Conservation (phyloP, 1,140 invertebrate species). For the Bicyclus anynana region DNA sequence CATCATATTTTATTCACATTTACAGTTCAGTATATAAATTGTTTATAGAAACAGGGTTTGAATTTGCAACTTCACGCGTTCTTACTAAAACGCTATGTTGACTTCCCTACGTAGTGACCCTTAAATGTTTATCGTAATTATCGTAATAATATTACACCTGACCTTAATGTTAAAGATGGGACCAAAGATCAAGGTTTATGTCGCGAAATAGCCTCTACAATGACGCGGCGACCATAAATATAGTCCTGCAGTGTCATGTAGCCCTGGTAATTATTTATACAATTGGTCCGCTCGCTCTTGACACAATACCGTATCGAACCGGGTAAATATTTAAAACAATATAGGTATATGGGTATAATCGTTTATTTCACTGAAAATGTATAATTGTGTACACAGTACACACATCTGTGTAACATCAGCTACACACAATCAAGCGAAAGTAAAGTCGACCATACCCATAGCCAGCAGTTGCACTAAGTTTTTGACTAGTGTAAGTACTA, state of each 20-base stretch:
- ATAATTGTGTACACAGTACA: background rate
- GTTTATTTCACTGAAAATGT: background rate
- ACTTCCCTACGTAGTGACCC: no score
- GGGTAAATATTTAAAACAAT: conserved; percentile 10
- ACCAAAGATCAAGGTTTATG: background rate
- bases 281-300: conserved; percentile 24
- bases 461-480: no score
- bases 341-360: background rate
- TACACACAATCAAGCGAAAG: no score
- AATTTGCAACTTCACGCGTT: no score
- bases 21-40: no score
- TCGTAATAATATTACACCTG: background rate
- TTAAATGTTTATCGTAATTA: background rate
- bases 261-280: conserved; percentile 13
- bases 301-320: conserved; percentile 14
- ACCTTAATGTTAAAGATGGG: background rate
- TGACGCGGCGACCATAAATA: background rate
- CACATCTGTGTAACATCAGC: no score
- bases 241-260: background rate
- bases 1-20: no score
- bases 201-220: background rate
- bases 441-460: no score
- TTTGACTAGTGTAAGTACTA: no score
- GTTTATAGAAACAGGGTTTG: no score
- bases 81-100: no score